Base-by-base conservation (phyloP, 2,797 vertebrate genomes). In the Nasua narica region DNA sequence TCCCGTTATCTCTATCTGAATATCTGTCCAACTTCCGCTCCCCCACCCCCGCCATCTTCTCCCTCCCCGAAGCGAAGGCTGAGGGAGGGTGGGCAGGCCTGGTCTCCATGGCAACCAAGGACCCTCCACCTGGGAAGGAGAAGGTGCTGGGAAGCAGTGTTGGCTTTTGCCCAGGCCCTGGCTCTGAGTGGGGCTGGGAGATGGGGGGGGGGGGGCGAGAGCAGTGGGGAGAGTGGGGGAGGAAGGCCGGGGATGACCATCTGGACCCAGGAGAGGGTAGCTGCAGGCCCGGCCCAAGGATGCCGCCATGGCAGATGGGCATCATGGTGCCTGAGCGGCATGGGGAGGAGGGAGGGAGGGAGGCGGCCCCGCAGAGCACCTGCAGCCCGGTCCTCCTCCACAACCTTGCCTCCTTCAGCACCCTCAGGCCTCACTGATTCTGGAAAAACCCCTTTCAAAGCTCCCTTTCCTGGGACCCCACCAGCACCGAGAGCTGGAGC, bases 301-400 rank as follows among this genome's bases (percentile, higher is more conserved):
- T 27, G 93, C 74, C 70, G 91, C 37, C 35, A 65, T 12, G 88
- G 96, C 97, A 96, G 94, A 94, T 96, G 93, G 94, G 83, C 89
- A 7, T 78, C 52, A 3, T 1, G 43, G 84, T 48, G 87, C 81
- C 94, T 2, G 54, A 50, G 48, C 29, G 43, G 62, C 40, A 13
- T 0, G 29, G 88, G 62, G 52, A 90, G 65, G 74, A 82, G 72
- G 35, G 60, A 37, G 56, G 5, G 72, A 82, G 72, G 35, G 54
- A 37, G 54, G 4, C 32, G 23, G 52, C 52, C 60, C 3, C 0
- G 27, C 3, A 6, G 29, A 60, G 82, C 60, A 46, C 7, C 14
- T 0, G 67, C 35, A 35, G 40, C 19, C 21, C 46, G 1, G 74
- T 23, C 27, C 14, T 2, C 32, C 32, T 12, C 7, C 16, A 14